Base-by-base conservation (phyloP, 1,140 invertebrate genomes). In the Diachasmimorpha longicaudata region DNA sequence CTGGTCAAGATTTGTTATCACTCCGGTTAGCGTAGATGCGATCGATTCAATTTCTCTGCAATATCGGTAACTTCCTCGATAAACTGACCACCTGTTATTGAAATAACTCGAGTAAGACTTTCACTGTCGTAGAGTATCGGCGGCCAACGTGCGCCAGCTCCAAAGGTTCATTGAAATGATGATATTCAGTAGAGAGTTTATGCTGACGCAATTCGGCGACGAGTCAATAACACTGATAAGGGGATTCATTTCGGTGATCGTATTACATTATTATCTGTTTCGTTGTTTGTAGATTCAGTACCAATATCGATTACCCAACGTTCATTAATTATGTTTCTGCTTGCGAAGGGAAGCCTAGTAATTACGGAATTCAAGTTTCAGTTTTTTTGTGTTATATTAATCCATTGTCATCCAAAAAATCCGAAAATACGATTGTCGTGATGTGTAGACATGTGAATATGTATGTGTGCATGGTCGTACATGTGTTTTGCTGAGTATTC, bases 141-240 rank as follows among this genome's bases (percentile, higher is more conserved):
- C 36, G 63, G 11, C 31, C 48, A 39, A 68, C 48, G 10, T 25
- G n/a, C 19, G 67, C 69, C 69, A 21, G 39, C 42, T 75, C 46
- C 52, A 10, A 39, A 36, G 48, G 1, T 19, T 31, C 73, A 66
- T 52, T 21, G 67, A 1, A 21, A 66, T 72, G 39, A 72, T 74
- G 70, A 73, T 73, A 73, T 73, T 46, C 72, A 16, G 36, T 55
- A 31, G 48, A 36, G 67, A 74, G 74, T 74, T 67, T 46, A 58
- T 72, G 52, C 37, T 70, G 73, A 36, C 76, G 71, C 37, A 75
- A 70, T 31, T 13, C 36, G 36, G 4, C 44, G 11, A 10, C 58
- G 70, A 37, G 73, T 75, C 77, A 75, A 78, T 69, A 77, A 75
- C 69, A 78, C 73, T 72, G 77, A 78, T 78, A 78, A 78, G 69